Conservation (phyloP, 2,113 vertebrate genomes). For the Dicerorhinus sumatrensis region DNA sequence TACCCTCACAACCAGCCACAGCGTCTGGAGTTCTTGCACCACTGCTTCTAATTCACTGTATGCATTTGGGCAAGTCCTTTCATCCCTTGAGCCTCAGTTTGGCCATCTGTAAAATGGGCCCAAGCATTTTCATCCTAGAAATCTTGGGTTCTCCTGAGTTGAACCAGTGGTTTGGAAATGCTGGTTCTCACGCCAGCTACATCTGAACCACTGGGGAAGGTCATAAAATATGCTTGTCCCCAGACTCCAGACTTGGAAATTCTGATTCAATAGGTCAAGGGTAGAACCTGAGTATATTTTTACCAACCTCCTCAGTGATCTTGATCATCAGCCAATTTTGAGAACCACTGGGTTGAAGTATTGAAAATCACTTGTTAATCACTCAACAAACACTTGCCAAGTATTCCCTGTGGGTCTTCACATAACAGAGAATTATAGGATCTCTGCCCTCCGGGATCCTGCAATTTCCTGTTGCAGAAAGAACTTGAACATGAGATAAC, state of each 20-base stretch:
- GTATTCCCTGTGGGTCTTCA: neutral
- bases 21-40: neutral
- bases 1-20: neutral
- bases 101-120: neutral
- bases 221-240: neutral
- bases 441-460: neutral
- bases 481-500: neutral
- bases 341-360: neutral
- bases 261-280: neutral
- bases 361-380: neutral
- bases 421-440: neutral
- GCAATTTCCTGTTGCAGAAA: neutral
- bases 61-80: neutral
- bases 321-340: neutral
- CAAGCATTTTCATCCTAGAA: neutral
- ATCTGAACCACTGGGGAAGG: neutral
- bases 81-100: neutral
- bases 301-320: neutral
- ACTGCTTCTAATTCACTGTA: accelerated
- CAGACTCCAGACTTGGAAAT: neutral
- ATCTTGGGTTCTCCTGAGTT: neutral
- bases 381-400: neutral
- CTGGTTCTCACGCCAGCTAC: neutral
- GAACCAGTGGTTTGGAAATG: neutral
- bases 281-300: neutral